Evolutionary conservation across 2,113 vertebrate species (phyloP), one percentile per base, ranked within the genome.

Genomic region (Tretioscincus oriximinensis): DNA sequence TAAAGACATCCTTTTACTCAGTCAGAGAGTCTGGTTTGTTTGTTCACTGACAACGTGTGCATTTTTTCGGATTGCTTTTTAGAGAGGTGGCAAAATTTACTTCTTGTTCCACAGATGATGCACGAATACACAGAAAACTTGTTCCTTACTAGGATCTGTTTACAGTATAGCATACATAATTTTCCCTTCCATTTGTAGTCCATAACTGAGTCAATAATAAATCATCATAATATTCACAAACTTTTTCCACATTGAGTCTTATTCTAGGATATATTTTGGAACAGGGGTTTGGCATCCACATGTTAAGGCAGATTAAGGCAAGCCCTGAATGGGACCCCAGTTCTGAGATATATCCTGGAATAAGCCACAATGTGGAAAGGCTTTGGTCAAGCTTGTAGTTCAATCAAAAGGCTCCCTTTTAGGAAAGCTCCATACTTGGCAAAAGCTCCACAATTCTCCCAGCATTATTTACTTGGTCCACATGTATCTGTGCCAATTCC

Each of bases 81-180:
- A 22, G 85, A 86, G 76, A 88, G 41, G 66, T 83, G 73, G 76
- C 77, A 87, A 83, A n/a, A 6, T 58, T 91, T 79, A 22, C 7
- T 64, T 84, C 4, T 79, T 71, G 73, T 77, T 88, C 81, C 3
- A 1, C n/a, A 74, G 66, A 35, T 64, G 29, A 76, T 86, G 60
- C 71, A 88, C 66, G 41, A 63, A 75, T 51, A 86, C 31, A 28
- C 0, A 70, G 81, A 83, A 90, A 84, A 12, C 69, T 45, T 72
- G 28, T 28, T 66, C 86, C 66, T 10, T 21, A 81, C 78, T 49
- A 9, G 77, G 31, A 60, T 26, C 66, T 70, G 49, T 51, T 78
- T 69, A 79, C 45, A 45, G 51, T 69, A 79, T 45, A 45, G 51
- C 16, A 9, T 41, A 2, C 11, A 58, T 61, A 29, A 28, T 20